Evolutionary conservation across 2,797 vertebrate genomes (phyloP).

Genomic region (Syndactyla subalaris): DNA sequence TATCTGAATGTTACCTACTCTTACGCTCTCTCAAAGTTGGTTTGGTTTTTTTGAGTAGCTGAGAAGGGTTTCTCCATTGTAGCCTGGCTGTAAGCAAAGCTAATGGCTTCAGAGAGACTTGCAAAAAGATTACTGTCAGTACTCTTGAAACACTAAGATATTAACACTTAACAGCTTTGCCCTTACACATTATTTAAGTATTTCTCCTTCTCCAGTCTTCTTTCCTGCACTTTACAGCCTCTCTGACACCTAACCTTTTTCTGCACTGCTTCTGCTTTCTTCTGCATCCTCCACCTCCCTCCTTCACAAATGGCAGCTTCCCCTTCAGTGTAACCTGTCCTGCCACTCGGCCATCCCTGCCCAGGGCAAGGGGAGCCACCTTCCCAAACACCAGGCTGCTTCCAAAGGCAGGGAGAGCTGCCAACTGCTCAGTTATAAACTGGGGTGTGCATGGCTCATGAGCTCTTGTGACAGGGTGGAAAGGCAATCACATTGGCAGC

Average conservation of each 20-base stretch:
- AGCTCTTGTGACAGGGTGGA: neutral
- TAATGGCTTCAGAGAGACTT: neutral
- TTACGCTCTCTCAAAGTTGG: neutral
- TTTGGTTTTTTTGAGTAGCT: neutral
- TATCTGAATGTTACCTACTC: neutral
- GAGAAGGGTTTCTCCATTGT: neutral
- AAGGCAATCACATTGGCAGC: neutral
- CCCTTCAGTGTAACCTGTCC: neutral
- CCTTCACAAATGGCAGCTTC: neutral
- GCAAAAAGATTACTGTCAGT: slow-evolving; percentile 6
- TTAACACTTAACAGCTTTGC: neutral
- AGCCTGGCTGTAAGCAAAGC: neutral
- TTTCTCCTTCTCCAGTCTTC: neutral
- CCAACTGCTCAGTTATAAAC: fast-evolving
- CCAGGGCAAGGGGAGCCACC: neutral
- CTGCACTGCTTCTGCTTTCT: neutral
- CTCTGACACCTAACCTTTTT: neutral
- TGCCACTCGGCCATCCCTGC: neutral
- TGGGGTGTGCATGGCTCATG: fast-evolving
- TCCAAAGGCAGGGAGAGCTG: neutral
- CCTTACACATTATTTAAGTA: neutral
- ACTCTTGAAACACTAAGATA: neutral
- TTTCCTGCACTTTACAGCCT: neutral
- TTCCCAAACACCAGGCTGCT: neutral
- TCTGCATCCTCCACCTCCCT: neutral